Evolutionary conservation across 2,888 invertebrate genomes (phyloP), one percentile per base, ranked within the genome.

Genomic region (Rhagium mordax): DNA sequence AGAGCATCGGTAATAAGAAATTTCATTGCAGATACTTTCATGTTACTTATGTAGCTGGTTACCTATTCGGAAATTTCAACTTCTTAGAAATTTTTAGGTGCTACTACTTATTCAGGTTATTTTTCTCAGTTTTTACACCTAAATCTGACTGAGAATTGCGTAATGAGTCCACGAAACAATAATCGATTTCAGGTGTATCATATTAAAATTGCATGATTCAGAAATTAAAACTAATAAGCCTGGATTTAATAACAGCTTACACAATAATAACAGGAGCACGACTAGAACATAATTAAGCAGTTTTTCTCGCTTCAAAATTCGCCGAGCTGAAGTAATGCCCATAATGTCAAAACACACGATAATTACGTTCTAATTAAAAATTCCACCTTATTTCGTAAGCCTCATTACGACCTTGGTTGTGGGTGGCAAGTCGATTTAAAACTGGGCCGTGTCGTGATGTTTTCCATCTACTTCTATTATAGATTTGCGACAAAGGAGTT

Each of bases 321-420:
- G 15, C 15, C 6, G 16, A 57, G 27, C 7, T 18, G 33, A 41
- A 21, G 47, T 61, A 18, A n/a, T 61, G 13, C 20, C 18, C 33
- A 61, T 61, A 18, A n/a, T 61, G 13, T 41, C 18, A 18, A 61
- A 47, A 41, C 21, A n/a, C 20, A 59, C 55, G 62, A 53, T 57
- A 51, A 71, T 74, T 59, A 74, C 33, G 61, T 27, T 29, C 41
- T 64, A 71, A 74, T 71, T 74, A 71, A 68, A 57, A 71, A 64
- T 59, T 62, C 68, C 67, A 70, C 66, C 53, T 70, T 70, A 60
- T 67, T 71, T 61, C 62, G 18, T 27, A 62, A 62, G 47, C 18
- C 59, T 48, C 41, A 33, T 62, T 51, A 2, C 67, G 65, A 48
- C 67, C 70, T 74, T 74, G 74, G 24, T 70, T 62, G 70, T 74